A percentile compares a stretch with the other conserved stretches of the same genome.
Conservation (phyloP, 2,113 vertebrate species). For the Ia io region DNA sequence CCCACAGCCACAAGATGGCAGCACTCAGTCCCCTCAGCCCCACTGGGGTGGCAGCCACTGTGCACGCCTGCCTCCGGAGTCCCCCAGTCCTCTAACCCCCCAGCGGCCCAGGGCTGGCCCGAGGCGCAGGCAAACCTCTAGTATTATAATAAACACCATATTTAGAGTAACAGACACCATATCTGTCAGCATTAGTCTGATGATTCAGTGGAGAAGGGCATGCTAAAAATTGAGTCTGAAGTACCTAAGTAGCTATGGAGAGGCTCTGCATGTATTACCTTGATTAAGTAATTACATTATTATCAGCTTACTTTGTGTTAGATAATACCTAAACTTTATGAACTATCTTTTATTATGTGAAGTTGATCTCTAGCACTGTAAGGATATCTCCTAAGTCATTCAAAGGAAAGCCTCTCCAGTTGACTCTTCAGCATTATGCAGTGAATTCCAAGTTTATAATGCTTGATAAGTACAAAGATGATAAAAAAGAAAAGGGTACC, state of each 20-base stretch:
- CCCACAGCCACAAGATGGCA: no score
- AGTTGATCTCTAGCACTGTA: not conserved
- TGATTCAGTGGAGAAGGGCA: not conserved
- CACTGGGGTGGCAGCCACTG: no score
- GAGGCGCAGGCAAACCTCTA: no score
- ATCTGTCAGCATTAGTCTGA: not conserved
- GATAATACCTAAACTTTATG: not conserved
- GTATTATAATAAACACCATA: not conserved
- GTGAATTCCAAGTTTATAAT: not conserved
- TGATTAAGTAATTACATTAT: not conserved
- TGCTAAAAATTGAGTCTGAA: not conserved
- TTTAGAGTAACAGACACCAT: not conserved
- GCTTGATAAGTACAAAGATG: not conserved
- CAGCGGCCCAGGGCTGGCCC: no score
- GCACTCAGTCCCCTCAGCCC: no score
- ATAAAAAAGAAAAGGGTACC: not conserved
- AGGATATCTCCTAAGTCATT: not conserved
- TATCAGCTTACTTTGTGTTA: not conserved
- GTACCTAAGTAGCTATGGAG: not conserved
- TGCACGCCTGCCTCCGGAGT: no score
- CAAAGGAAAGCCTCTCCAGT: not conserved
- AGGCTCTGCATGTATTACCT: not conserved
- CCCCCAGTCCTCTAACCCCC: no score
- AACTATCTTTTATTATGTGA: not conserved
- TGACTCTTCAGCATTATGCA: not conserved